Percentiles rank a stretch among this genome's conserved stretches.
Evolutionary conservation across 2,797 vertebrate species (phyloP).

Genomic region (Petrocephalus sullivani): DNA sequence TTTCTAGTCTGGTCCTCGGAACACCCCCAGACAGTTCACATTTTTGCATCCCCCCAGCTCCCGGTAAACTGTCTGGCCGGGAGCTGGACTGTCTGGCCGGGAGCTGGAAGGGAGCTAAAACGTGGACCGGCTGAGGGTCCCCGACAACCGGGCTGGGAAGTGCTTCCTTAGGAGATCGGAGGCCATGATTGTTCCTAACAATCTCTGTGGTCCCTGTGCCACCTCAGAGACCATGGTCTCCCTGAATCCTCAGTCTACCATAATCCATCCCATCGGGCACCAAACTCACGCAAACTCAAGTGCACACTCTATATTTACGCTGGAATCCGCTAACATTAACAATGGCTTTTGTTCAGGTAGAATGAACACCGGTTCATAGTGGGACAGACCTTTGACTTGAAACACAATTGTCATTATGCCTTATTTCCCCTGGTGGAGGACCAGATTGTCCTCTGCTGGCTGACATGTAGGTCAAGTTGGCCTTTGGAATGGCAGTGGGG

Average conservation of each 20-base stretch:
- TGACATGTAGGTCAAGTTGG: not conserved
- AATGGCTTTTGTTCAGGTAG: conserved; percentile 50
- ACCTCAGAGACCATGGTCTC: not conserved
- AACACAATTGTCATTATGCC: conserved; percentile 29
- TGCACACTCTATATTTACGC: conserved; percentile 19
- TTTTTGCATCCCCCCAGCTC: not conserved
- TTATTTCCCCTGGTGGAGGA: conserved; percentile 24
- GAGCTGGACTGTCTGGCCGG: not conserved
- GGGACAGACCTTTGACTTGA: conserved; percentile 19
- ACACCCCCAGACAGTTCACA: not conserved
- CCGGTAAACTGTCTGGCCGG: not conserved
- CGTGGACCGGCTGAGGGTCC: not conserved
- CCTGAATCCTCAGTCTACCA: not conserved
- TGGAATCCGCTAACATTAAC: conserved; percentile 26
- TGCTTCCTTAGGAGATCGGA: not conserved
- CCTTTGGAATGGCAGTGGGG: not conserved
- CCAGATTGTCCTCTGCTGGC: not conserved
- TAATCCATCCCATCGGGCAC: not conserved
- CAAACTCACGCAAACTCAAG: not conserved
- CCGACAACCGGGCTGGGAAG: not conserved
- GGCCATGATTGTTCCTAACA: not conserved
- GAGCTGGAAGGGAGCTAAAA: not conserved
- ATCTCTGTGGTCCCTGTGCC: no score
- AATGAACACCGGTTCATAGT: not conserved
- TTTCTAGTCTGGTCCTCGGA: not conserved